phyloP scores from a whole-genome alignment of 1,140 invertebrate species.

The Eufriesea mexicana region DNA sequence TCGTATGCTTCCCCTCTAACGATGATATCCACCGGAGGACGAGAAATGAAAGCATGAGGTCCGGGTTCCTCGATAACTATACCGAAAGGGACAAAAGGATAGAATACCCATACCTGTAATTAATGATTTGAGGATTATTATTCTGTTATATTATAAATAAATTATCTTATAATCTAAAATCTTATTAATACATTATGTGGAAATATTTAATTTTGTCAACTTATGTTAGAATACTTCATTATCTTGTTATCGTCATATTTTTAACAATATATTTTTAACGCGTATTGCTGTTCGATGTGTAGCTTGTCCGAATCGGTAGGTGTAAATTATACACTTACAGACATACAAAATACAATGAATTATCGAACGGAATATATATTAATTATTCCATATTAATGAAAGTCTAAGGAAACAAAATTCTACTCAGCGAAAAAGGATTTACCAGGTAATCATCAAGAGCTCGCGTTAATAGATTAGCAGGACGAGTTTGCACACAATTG shows the following conservation, averaged over 20 bases:
- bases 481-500: slow-evolving; percentile 86
- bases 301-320: no score
- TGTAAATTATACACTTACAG: no score
- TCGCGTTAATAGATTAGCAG: slow-evolving; percentile 83
- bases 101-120: slow-evolving; percentile 76
- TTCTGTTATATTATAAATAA: background rate
- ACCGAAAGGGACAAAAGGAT: slow-evolving; percentile 83
- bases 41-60: slow-evolving; percentile 80
- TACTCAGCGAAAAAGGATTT: background rate
- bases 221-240: no score
- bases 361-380: background rate
- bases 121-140: background rate
- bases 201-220: no score
- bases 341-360: no score
- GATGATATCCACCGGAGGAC: slow-evolving; percentile 82
- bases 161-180: no score
- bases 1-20: slow-evolving; percentile 76
- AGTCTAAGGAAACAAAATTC: no score
- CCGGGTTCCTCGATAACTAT: slow-evolving; percentile 81
- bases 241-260: no score
- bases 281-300: no score
- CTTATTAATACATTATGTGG: no score
- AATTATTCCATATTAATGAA: background rate
- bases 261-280: no score
- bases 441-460: slow-evolving; percentile 80